Conservation (phyloP, 2,797 vertebrate genomes). For the Oceanodroma leucorhoa region DNA sequence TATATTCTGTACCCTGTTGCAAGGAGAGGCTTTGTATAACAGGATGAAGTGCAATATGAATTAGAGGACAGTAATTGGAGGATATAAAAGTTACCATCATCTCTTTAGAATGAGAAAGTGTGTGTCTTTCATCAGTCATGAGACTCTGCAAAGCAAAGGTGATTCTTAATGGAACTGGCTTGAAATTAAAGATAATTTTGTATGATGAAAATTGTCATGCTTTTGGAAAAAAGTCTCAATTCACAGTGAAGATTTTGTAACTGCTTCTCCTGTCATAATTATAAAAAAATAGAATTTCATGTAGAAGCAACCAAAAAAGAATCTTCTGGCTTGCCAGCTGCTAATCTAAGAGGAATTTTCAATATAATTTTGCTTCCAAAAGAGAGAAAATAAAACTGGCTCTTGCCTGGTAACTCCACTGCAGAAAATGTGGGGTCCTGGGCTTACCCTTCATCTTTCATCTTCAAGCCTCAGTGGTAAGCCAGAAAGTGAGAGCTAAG, state of each 20-base stretch:
- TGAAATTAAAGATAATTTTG: background rate
- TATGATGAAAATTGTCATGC: background rate
- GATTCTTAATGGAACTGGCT: background rate
- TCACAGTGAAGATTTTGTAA: background rate
- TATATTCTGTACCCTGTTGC: background rate
- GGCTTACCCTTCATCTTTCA: background rate
- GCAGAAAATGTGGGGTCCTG: background rate
- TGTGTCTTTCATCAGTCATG: background rate
- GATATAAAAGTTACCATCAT: background rate
- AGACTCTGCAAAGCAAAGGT: background rate
- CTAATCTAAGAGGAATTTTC: background rate
- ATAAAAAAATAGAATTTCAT: background rate
- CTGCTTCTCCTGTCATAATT: background rate
- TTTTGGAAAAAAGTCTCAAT: background rate
- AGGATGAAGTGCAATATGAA: background rate
- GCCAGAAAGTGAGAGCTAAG: background rate
- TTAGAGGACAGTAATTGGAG: background rate
- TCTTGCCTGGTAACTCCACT: background rate
- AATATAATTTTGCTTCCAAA: background rate
- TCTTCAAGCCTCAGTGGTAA: background rate
- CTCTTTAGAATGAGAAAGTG: background rate
- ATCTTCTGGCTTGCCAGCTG: background rate
- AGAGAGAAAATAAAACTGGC: background rate
- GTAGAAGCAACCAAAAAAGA: background rate
- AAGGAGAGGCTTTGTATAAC: background rate